Conservation (phyloP, 92 coral and sea anemone species). For the Palythoa caribaeorum region DNA sequence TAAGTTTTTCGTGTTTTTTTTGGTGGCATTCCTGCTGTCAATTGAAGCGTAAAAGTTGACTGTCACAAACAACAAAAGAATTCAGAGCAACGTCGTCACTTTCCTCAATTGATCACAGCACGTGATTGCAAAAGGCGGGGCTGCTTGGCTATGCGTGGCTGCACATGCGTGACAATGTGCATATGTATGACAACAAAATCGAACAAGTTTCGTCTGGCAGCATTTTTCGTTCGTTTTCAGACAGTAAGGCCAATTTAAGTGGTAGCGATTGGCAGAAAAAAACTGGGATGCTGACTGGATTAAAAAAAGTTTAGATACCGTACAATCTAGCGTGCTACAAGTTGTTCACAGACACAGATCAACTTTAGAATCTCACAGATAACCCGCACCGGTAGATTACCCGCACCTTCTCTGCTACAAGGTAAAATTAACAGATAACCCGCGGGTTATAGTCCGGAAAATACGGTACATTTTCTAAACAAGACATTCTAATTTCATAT, state of each 20-base stretch:
- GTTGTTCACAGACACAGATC: constrained; percentile 38
- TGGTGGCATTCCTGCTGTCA: constrained; percentile 27
- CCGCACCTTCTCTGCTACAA: too few relatives aligned
- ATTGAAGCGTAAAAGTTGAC: too few relatives aligned
- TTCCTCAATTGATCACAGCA: constrained; percentile 41
- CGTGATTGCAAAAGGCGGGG: constrained; percentile 25
- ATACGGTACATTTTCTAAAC: too few relatives aligned
- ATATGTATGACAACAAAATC: constrained; percentile 33
- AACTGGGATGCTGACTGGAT: not conserved
- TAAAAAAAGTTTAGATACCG: not conserved
- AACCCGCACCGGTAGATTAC: too few relatives aligned
- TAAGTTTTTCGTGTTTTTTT: constrained; percentile 16
- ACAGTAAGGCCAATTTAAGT: not conserved
- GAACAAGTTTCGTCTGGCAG: constrained; percentile 37
- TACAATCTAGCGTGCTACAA: constrained; percentile 38
- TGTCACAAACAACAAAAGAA: too few relatives aligned
- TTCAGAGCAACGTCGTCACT: constrained; percentile 9
- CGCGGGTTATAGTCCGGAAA: too few relatives aligned
- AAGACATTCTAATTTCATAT: too few relatives aligned
- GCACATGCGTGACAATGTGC: too few relatives aligned
- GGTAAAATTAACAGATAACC: too few relatives aligned
- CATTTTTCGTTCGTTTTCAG: not conserved
- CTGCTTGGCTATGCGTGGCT: too few relatives aligned
- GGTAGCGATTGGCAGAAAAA: constrained; percentile 26
- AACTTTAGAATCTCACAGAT: not conserved